phyloP scores from a whole-genome alignment of 1,140 invertebrate genomes.

The Drosophila bifasciata region DNA sequence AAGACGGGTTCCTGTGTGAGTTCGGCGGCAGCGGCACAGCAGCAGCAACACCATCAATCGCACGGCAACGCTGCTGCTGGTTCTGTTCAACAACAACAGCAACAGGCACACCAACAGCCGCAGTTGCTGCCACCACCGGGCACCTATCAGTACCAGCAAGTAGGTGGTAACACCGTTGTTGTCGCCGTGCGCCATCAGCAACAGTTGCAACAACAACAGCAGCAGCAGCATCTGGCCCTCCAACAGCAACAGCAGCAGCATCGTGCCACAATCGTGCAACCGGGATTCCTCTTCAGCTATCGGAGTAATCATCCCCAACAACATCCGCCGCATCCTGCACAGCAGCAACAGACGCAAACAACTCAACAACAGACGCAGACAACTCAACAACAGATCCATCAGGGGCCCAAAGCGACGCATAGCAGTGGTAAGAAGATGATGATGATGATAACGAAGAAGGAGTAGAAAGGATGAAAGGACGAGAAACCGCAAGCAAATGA shows the following conservation, averaged over 20 bases:
- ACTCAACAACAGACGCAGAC: conserved; percentile 40
- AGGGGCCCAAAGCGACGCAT: conserved; percentile 67
- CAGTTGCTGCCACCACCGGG: conserved; percentile 53
- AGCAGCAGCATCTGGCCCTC: conserved; percentile 38
- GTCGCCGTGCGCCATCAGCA: conserved; percentile 71
- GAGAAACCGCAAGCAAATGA: conserved; percentile 50
- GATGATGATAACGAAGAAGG: conserved; percentile 26
- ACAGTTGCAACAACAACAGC: conserved; percentile 64
- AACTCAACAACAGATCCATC: conserved; percentile 33
- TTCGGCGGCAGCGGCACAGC: conserved; percentile 76
- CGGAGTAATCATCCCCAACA: conserved; percentile 63
- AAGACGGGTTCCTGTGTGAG: conserved; percentile 84
- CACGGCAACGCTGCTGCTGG: conserved; percentile 63
- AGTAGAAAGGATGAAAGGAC: conserved; percentile 28
- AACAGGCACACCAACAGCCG: conserved; percentile 47
- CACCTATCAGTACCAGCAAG: conserved; percentile 72
- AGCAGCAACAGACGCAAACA: conserved; percentile 45
- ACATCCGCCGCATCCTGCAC: conserved; percentile 47
- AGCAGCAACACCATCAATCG: conserved; percentile 59
- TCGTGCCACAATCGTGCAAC: conserved; percentile 75
- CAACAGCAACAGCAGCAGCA: conserved; percentile 56
- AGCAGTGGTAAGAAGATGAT: conserved; percentile 72
- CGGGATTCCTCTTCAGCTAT: conserved; percentile 76
- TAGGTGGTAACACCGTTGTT: conserved; percentile 71
- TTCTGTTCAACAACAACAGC: conserved; percentile 25